Conservation (phyloP, 35 echinoderm and acorn worm genomes). For the Amphiura filiformis region DNA sequence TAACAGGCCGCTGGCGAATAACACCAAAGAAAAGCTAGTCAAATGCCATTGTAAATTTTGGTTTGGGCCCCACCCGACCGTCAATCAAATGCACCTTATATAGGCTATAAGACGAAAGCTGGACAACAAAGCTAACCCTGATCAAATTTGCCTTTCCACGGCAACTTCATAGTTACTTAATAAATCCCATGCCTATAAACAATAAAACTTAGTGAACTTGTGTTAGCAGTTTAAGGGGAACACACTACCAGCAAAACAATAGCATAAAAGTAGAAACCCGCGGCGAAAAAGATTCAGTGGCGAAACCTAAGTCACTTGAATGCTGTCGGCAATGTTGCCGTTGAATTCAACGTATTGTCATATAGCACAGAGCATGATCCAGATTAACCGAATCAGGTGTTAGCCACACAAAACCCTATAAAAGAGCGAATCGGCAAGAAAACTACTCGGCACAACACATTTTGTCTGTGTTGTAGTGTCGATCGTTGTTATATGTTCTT, state of each 20-base stretch:
- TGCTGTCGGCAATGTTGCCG: background rate
- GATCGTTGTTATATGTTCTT: background rate
- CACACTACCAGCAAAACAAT: background rate
- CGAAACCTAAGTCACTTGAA: background rate
- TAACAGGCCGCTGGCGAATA: background rate
- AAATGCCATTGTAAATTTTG: background rate
- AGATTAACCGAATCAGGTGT: constrained; percentile 10
- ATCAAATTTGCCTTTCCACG: constrained; percentile 6
- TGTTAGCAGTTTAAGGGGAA: background rate
- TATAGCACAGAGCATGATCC: background rate
- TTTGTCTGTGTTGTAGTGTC: background rate
- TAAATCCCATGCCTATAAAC: background rate
- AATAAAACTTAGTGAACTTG: background rate
- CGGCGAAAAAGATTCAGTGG: constrained; percentile 10
- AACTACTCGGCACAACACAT: background rate
- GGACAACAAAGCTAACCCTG: background rate
- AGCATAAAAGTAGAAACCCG: background rate
- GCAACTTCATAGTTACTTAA: constrained; percentile 6
- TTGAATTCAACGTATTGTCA: background rate
- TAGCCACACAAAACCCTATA: background rate
- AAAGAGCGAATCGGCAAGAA: background rate
- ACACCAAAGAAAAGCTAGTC: background rate
- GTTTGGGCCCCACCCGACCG: background rate
- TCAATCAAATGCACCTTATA: background rate
- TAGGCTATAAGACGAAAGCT: background rate